These are phyloP conservation scores for Scaptomyza caliginosa DNA, from an alignment of 2,888 invertebrate species.

Conservation along the genomic window DNA sequence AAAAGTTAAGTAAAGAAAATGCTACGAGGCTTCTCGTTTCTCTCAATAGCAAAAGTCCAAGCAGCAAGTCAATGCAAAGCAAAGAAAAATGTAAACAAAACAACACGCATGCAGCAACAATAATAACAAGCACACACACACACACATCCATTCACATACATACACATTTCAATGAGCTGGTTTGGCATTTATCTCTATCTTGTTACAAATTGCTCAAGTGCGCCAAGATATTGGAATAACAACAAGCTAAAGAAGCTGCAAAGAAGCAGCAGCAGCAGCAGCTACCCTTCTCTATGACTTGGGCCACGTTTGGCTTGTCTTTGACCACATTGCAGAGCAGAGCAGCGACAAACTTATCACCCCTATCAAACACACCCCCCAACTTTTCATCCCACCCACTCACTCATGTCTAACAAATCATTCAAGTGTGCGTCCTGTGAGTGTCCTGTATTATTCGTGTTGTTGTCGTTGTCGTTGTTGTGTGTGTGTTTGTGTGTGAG, in stretches of 20 bases:
- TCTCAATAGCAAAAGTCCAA: constrained; percentile 39
- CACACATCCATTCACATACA: constrained; percentile 8
- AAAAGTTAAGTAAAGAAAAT: constrained; percentile 18
- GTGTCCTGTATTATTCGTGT: constrained; percentile 26
- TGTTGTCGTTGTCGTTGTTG: constrained; percentile 4
- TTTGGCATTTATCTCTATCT: constrained; percentile 69
- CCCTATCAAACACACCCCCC: neutral
- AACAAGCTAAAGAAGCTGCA: neutral
- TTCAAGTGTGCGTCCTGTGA: constrained; percentile 53
- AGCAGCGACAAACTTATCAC: constrained; percentile 25
- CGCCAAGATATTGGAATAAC: constrained; percentile 67
- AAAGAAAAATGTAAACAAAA: constrained; percentile 74
- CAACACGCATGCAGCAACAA: constrained; percentile 20
- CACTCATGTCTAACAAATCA: constrained; percentile 53
- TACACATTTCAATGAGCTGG: constrained; percentile 41
- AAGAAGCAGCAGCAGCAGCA: neutral
- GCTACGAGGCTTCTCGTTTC: constrained; percentile 9
- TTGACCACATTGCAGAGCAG: constrained; percentile 65
- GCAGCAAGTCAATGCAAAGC: constrained; percentile 73
- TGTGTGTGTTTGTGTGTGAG: constrained; percentile 27
- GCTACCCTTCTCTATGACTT: constrained; percentile 60
- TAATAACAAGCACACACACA: constrained; percentile 24
- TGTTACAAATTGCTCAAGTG: constrained; percentile 76
- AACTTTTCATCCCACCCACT: neutral
- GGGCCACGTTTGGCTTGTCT: constrained; percentile 58